A percentile compares a stretch with the other conserved stretches of the same genome.
phyloP scores from a whole-genome alignment of 1,140 invertebrate genomes.

The Bombus cullumanus region DNA sequence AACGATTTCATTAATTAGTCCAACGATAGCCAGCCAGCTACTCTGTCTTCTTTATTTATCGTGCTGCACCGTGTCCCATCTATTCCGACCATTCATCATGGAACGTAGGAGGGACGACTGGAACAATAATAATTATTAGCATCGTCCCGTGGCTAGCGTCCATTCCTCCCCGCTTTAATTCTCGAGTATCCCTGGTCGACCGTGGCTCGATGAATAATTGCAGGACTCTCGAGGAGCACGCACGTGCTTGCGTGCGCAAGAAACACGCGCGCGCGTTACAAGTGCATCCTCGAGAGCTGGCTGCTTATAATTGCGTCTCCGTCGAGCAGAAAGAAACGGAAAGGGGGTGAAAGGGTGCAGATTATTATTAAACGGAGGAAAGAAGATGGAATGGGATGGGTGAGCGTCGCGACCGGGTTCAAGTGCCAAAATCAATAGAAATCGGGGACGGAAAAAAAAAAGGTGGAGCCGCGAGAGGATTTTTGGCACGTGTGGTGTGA shows the following conservation, averaged over 20 bases:
- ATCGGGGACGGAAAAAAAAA: background rate
- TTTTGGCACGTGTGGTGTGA: constrained; percentile 44
- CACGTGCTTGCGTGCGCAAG: constrained; percentile 16
- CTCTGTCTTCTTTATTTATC: background rate
- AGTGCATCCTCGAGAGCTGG: constrained; percentile 34
- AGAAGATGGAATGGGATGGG: no score
- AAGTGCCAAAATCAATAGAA: constrained; percentile 51
- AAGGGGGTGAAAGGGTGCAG: no score
- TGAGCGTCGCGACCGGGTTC: background rate
- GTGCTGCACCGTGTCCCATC: background rate
- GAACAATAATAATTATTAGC: constrained; percentile 19
- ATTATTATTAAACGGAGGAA: constrained; percentile 21
- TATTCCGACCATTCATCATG: background rate
- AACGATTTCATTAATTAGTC: constrained; percentile 12
- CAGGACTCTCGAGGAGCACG: constrained; percentile 27
- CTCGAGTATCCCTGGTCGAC: constrained; percentile 14
- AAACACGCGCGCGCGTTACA: background rate
- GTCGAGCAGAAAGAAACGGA: background rate
- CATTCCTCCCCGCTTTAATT: background rate
- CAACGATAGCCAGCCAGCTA: background rate
- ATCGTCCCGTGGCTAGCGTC: background rate
- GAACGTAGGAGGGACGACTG: background rate
- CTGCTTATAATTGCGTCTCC: constrained; percentile 36
- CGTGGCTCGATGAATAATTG: constrained; percentile 30
- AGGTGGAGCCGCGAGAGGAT: background rate